Base-by-base conservation (phyloP, 1,140 invertebrate species). In the Drosophila tani region DNA sequence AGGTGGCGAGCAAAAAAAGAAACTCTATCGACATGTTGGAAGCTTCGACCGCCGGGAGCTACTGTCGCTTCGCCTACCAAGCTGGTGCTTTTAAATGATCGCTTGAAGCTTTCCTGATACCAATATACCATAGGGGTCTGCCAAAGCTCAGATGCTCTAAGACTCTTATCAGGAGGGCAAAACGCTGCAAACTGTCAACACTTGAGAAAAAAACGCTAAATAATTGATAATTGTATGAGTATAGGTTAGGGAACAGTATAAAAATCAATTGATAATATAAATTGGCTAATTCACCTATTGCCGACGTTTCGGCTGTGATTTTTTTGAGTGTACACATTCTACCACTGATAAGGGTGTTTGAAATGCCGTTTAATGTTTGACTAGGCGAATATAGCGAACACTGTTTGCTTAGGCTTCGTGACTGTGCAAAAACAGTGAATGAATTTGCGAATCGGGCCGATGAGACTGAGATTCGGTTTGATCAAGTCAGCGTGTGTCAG, bases 1-100 rank as follows among this genome's bases (percentile, higher is more conserved):
- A 50, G 5, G 65, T 69, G 50, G 62, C 73, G 69, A 83, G 46
- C 24, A 87, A 7, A 8, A 88, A 21, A 8, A 78, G 35, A 3
- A 87, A 15, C 50, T 82, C 83, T 9, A 32, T 70, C 24, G 47
- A 49, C 84, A 87, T 88, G 35, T 66, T 81, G 5, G 12, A 24
- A 35, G 55, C 8, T 55, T 41, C 27, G n/a, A 27, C 24, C 29
- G 15, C 17, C 11, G 29, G 11, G 11, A 50, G 40, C 46, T 24
- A 87, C 76, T 87, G 19, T 2, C 17, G 19, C 46, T 9, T 17
- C 4, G 3, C 24, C n/a, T 9, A 5, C 8, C 5, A 2, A 8
- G 2, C 14, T 2, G 11, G 8, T 2, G 32, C 40, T 70, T 81
- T 29, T 62, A 76, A 47, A 11, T 38, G 46, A 60, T 73, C 67